These are phyloP conservation scores for Danio choprae DNA, from an alignment of 2,797 vertebrate species.

Conservation along the genomic window DNA sequence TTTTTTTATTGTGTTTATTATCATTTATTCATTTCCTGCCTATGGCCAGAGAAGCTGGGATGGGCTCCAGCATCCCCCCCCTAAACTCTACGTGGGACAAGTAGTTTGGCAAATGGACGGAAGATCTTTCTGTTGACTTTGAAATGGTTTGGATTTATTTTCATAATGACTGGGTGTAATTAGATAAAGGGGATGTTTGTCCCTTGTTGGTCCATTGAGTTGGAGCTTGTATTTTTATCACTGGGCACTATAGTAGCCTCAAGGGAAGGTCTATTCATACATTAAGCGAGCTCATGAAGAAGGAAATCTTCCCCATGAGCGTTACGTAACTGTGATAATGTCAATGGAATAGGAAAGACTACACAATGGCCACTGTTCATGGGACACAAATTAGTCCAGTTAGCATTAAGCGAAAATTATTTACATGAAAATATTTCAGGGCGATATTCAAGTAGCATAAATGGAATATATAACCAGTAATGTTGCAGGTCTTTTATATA, in stretches of 20 bases:
- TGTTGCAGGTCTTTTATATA: background rate
- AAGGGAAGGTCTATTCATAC: slow-evolving; percentile 66
- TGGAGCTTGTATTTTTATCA: slow-evolving; percentile 65
- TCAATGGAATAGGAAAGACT: slow-evolving; percentile 68
- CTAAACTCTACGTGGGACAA: background rate
- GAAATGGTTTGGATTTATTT: background rate
- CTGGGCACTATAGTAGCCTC: slow-evolving; percentile 71
- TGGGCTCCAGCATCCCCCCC: background rate
- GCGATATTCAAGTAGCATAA: background rate
- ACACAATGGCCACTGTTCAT: background rate
- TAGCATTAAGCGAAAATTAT: background rate
- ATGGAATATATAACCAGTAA: background rate
- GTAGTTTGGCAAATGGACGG: background rate
- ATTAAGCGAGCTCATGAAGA: slow-evolving; percentile 65
- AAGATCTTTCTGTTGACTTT: background rate
- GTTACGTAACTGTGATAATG: slow-evolving; percentile 77
- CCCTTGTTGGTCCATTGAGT: slow-evolving; percentile 48
- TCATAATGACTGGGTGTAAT: background rate
- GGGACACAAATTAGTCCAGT: background rate
- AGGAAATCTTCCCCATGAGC: slow-evolving; percentile 57
- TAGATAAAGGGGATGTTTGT: slow-evolving; percentile 37
- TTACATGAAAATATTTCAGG: background rate
- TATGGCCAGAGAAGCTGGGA: background rate
- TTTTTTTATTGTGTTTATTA: background rate
- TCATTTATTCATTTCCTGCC: background rate